Base-by-base conservation (phyloP, 2,113 vertebrate species). In the Catharus bicknelli region DNA sequence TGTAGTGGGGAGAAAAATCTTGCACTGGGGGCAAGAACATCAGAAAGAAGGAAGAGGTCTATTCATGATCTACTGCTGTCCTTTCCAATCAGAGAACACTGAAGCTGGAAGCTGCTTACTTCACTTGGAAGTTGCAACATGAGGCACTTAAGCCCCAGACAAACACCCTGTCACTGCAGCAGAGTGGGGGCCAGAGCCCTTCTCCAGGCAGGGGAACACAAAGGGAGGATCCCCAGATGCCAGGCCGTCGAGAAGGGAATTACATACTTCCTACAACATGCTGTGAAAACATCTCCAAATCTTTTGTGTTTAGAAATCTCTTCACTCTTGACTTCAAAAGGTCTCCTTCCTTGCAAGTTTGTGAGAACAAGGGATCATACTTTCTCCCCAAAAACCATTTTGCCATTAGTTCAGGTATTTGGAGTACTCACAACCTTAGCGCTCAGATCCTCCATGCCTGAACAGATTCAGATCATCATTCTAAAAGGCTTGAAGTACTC, bases 61-160 rank as follows among this genome's bases (percentile, higher is more conserved):
- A 8, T 42, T 62, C 26, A 73, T 62, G 42, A 66, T 18, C 27
- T 38, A 43, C 23, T 11, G 18, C 40, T 63, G 8, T 30, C 34
- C 47, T 54, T 62, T 62, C 68, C 0, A 0, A 32, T 21, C 6
- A 18, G 26, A 47, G 66, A 34, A 55, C 51, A 34, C 4, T 1
- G 2, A 30, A n/a, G 13, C 57, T 34, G 12, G 51, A 62, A 61
- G 61, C 34, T 19, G 16, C 4, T 9, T 4, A 6, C 18, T 25
- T 9, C 47, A 43, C 13, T 25, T 23, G 15, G 27, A 19, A 4
- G 0, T 29, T 54, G 38, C 38, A 23, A 15, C 16, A 8, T 0
- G 11, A 27, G 45, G 32, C 40, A 8, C 26, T 51, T 2, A 5
- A 53, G 14, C 20, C 42, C 45, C 47, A 9, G 29, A 9, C 10